Evolutionary conservation across 2,113 vertebrate genomes (phyloP).

Genomic region (Amblyornis subalaris): DNA sequence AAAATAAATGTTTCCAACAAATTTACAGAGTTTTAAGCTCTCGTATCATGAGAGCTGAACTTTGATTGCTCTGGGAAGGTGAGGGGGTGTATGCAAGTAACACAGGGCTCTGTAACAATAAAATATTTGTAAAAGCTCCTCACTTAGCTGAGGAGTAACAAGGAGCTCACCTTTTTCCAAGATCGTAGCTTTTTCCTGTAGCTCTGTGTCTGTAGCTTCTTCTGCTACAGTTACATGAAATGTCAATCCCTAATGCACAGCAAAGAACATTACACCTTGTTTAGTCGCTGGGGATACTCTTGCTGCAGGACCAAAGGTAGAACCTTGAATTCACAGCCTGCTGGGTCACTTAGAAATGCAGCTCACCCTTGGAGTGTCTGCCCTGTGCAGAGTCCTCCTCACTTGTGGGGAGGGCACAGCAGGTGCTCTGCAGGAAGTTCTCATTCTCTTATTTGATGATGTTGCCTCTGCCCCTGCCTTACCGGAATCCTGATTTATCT

Average conservation of each 20-base stretch:
- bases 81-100: not conserved
- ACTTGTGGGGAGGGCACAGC: not conserved
- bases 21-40: not conserved
- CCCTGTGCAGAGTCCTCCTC: rapidly evolving
- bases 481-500: not conserved
- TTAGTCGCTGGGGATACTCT: not conserved
- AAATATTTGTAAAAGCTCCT: not conserved
- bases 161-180: not conserved
- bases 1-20: not conserved
- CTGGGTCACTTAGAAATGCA: not conserved
- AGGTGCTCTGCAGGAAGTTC: not conserved
- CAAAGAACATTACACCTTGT: not conserved
- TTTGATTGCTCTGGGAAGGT: not conserved
- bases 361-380: not conserved
- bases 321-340: not conserved
- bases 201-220: not conserved
- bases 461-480: not conserved
- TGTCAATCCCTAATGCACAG: not conserved
- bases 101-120: not conserved
- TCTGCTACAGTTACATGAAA: not conserved
- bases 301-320: not conserved
- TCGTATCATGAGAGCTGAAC: not conserved
- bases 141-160: not conserved
- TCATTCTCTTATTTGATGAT: not conserved
- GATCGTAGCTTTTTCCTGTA: not conserved